Evolutionary conservation across 1,140 invertebrate genomes (phyloP).

Genomic region (Phymorhynchus buccinoides): DNA sequence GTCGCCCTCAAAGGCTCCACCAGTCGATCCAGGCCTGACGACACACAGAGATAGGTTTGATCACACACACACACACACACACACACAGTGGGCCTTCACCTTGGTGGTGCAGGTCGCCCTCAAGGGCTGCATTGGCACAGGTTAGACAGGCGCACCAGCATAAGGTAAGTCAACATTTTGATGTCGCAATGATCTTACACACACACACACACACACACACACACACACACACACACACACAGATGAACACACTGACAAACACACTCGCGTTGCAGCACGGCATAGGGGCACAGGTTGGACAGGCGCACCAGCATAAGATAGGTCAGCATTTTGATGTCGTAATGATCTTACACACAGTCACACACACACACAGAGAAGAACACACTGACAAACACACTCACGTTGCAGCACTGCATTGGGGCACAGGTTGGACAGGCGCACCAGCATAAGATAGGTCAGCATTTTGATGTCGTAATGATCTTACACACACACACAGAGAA

Average conservation of each 20-base stretch:
- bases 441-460: conserved; percentile 98
- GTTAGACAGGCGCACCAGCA: conserved; percentile 91
- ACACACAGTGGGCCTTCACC: conserved; percentile 74
- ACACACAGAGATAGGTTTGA: too few relatives aligned
- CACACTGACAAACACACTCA: conserved; percentile 27
- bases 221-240: conserved; percentile 74
- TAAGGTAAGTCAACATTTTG: conserved; percentile 98
- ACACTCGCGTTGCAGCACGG: conserved; percentile 73
- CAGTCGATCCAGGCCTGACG: conserved; percentile 88
- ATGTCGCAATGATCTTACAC: conserved; percentile 98
- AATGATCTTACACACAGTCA: conserved; percentile 94
- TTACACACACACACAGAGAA: conserved; percentile 75
- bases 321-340: conserved; percentile 99
- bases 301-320: conserved; percentile 96
- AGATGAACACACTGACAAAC: neutral
- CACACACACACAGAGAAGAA: conserved; percentile 72
- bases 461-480: conserved; percentile 99
- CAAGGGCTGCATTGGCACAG: conserved; percentile 86
- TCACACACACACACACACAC: conserved; percentile 7
- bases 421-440: conserved; percentile 91
- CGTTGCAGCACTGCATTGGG: conserved; percentile 83
- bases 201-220: conserved; percentile 81
- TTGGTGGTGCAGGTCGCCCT: conserved; percentile 90
- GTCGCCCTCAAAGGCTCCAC: conserved; percentile 93
- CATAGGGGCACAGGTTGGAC: conserved; percentile 91